Evolutionary conservation across 2,888 invertebrate species (phyloP), one percentile per base, ranked within the genome.

Genomic region (Pachliopta kotzebuea): DNA sequence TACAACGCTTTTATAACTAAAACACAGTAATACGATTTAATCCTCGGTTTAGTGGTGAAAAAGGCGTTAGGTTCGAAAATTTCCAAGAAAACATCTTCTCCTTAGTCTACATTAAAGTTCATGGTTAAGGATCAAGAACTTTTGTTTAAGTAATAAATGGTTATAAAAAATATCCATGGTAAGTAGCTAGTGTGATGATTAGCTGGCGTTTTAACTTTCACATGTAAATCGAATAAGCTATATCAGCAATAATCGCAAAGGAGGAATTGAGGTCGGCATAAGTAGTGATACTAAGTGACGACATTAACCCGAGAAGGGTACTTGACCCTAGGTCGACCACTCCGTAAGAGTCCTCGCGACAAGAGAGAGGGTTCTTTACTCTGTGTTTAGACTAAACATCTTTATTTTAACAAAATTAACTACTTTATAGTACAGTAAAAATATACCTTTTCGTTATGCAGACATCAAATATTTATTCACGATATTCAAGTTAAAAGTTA

Each of bases 271-370:
- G 49, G n/a, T 49, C 20, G n/a, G 49, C 49, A 62, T 57, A 56
- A 62, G 56, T 52, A 62, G 56, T 37, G 62, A 62, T 56, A 56
- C 50, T 62, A 49, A 62, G 52, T 52, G 42, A 20, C 18, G 50
- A 50, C 62, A 52, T 56, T 62, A 62, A 57, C 52, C 57, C 57
- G 26, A 57, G 21, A 53, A 63, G 53, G 21, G 42, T 26, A 29
- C 63, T 63, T 63, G 63, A 63, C 63, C 63, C 29, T 24, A 26
- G 53, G 57, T 63, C 63, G 42, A 57, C 53, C 37, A 42, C 37
- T 57, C 45, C 21, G 24, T 37, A 42, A 57, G 57, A 53, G 63
- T 58, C 24, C 57, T 63, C 42, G 53, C 20, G 31, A 53, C 57
- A 58, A 63, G 57, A 37, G 45, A n/a, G 53, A 53, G 42, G 26